Percentiles rank a stretch among this genome's conserved stretches.
These are phyloP conservation scores for Meloidogyne hapla DNA, from an alignment of 1,140 invertebrate species.

Conservation along the genomic window DNA sequence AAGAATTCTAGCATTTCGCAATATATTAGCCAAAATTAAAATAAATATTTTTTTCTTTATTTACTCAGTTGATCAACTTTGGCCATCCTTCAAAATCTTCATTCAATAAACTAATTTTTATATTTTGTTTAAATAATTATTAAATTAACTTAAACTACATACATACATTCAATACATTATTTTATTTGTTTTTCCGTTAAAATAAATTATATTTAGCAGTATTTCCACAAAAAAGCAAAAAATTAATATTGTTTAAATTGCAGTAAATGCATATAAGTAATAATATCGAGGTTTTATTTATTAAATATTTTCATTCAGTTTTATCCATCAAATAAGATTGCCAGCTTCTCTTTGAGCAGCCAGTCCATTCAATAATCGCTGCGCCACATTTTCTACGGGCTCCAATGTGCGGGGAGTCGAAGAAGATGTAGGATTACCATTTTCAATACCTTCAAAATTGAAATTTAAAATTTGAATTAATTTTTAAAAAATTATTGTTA, in stretches of 20 bases:
- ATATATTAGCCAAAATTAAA: too few species aligned
- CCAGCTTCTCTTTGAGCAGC: not conserved
- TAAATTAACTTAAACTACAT: too few species aligned
- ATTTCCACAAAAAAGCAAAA: not conserved
- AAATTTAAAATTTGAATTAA: not conserved
- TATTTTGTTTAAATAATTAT: too few species aligned
- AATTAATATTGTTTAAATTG: slow-evolving; percentile 1
- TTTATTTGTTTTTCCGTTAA: not conserved
- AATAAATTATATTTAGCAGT: not conserved
- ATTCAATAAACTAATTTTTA: too few species aligned
- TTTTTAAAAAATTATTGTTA: not conserved
- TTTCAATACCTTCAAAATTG: slow-evolving; percentile 3
- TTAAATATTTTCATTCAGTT: not conserved
- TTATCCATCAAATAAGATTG: not conserved
- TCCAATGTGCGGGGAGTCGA: slow-evolving; percentile 22
- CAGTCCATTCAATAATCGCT: slow-evolving; percentile 10
- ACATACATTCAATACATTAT: not conserved
- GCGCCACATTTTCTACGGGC: slow-evolving; percentile 18
- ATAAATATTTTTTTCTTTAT: too few species aligned
- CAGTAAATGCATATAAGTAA: not conserved
- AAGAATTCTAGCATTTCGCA: too few species aligned
- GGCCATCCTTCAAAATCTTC: too few species aligned
- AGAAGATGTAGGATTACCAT: not conserved
- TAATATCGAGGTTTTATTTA: not conserved
- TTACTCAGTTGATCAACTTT: too few species aligned